Base-by-base conservation (phyloP, 1,140 invertebrate genomes). In the Caenorhabditis inopinata region DNA sequence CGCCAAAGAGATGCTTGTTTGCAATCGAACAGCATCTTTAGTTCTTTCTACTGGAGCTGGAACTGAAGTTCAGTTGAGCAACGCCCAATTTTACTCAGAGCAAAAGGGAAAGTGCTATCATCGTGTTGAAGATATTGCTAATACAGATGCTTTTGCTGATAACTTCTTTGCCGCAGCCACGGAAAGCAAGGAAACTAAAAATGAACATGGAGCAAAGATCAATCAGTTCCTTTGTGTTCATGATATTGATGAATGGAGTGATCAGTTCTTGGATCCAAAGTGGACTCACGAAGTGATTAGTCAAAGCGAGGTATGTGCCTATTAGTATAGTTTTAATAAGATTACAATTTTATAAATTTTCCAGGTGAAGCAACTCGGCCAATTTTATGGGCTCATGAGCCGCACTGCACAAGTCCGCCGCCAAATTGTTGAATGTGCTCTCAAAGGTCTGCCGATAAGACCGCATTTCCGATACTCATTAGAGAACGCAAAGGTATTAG, bases 261-360 rank as follows among this genome's bases (percentile, higher is more conserved):
- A 83, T 1, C 84, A 86, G 3, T 88, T 88, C 76, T 49, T 88
- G 16, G 87, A 88, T 49, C 87, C 87, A 16, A 58, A 73, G n/a
- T 88, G 87, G 87, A 87, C 87, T 7, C 87, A 88, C 78, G 73
- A 87, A 35, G 87, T 88, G 25, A 88, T 88, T 46, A 76, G 84
- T n/a, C 83, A 84, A 48, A 83, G 76, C n/a, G 83, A 88, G 42
- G 78, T 88, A 58, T 1, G 14, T 16, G 1, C 2, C 12, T 32
- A 38, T 48, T n/a, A n/a, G 18, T 82, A 83, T 32, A 0, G n/a
- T 42, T 45, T 47, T 0, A 27, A 11, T 7, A 53, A 53, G n/a
- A 7, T 53, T 23, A 53, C n/a, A 23, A n/a, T 48, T 6, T 5
- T 21, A 18, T 0, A 25, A 21, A 21, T 7, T 27, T 53, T 81